A percentile compares a stretch with the other conserved stretches of the same genome.
These are phyloP conservation scores for Heterodera carotae DNA, from an alignment of 1,140 invertebrate species.

Conservation along the genomic window DNA sequence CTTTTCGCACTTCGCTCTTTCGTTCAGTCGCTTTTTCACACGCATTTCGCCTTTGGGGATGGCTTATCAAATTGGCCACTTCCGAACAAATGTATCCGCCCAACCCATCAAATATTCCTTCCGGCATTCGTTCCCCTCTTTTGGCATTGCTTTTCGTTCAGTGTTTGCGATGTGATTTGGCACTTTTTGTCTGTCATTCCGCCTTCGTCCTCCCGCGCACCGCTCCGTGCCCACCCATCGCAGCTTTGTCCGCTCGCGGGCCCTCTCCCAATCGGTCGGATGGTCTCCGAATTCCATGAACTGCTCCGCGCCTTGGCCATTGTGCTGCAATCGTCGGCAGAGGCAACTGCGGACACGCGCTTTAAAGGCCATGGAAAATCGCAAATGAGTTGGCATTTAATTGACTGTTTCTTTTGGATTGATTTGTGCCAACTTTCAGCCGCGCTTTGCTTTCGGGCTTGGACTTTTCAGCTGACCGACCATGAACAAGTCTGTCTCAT, in stretches of 20 bases:
- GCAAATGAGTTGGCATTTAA: not conserved
- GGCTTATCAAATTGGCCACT: slow-evolving; percentile 83
- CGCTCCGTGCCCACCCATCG: slow-evolving; percentile 58
- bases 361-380: slow-evolving; percentile 41
- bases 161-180: slow-evolving; percentile 60
- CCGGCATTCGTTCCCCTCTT: no score
- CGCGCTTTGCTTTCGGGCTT: slow-evolving; percentile 56
- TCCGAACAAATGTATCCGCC: slow-evolving; percentile 74
- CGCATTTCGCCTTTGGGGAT: slow-evolving; percentile 86
- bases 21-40: slow-evolving; percentile 83
- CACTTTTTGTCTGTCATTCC: slow-evolving; percentile 54
- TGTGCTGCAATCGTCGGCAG: slow-evolving; percentile 54
- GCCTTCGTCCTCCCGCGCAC: slow-evolving; percentile 44
- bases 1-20: slow-evolving; percentile 80
- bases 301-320: slow-evolving; percentile 57
- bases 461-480: slow-evolving; percentile 63
- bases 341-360: slow-evolving; percentile 46
- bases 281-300: slow-evolving; percentile 59
- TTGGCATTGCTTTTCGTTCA: slow-evolving; percentile 36
- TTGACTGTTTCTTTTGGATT: not conserved
- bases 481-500: slow-evolving; percentile 62
- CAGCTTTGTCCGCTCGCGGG: slow-evolving; percentile 61
- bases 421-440: not conserved
- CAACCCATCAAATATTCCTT: no score
- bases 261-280: slow-evolving; percentile 47